A percentile compares a stretch with the other conserved stretches of the same genome.
Evolutionary conservation across 2,113 vertebrate genomes (phyloP).

Genomic region (Microtus pennsylvanicus): DNA sequence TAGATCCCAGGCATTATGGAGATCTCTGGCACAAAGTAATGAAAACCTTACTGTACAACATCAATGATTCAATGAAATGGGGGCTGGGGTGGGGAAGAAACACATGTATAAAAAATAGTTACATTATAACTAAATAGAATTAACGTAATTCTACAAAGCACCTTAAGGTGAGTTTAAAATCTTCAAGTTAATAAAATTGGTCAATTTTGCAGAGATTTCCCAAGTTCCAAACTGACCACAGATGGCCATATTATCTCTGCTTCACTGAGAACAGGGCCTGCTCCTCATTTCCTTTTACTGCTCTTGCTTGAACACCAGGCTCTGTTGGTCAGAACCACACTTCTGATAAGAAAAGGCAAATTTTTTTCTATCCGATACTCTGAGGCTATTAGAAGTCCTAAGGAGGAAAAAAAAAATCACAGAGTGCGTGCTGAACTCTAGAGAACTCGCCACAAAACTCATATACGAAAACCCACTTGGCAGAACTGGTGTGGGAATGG

Average conservation of each 20-base stretch:
- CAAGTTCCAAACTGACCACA: neutral
- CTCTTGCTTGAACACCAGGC: neutral
- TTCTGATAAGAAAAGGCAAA: neutral
- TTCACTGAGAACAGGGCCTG: neutral
- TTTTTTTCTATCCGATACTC: neutral
- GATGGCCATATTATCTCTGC: neutral
- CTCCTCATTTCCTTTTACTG: neutral
- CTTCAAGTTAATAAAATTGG: neutral
- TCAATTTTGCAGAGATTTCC: neutral
- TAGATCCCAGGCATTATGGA: neutral
- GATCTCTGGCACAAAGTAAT: neutral
- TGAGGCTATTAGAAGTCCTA: neutral
- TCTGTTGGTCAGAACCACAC: neutral
- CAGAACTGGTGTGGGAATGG: neutral
- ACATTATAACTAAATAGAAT: neutral
- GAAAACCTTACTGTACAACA: neutral
- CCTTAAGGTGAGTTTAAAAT: slow-evolving; percentile 27
- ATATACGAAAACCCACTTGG: neutral
- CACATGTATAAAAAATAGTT: neutral
- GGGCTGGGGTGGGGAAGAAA: neutral
- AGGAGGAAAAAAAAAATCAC: neutral
- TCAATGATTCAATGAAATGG: neutral
- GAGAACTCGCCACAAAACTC: neutral
- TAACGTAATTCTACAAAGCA: slow-evolving; percentile 37
- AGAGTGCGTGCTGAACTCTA: neutral